Base-by-base conservation (phyloP, 2,797 vertebrate species). In the Sebastolobus alascanus region DNA sequence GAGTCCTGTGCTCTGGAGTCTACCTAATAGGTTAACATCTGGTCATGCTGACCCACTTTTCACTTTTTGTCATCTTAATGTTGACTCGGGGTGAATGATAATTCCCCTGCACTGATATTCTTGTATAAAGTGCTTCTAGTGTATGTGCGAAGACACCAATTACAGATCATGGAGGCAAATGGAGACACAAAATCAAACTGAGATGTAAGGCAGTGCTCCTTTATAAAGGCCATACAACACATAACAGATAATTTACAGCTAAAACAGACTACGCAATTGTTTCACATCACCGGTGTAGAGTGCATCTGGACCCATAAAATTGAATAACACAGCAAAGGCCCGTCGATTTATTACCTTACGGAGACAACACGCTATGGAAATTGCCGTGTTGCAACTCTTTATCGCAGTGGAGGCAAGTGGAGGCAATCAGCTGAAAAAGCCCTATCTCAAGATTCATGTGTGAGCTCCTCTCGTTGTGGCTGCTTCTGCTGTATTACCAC, bases 1-100 rank as follows among this genome's bases (percentile, higher is more conserved):
- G 84, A 73, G 79, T 90, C 69, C 82, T 91, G 68, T 68, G 40
- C 67, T 83, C 65, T 43, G 50, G 54, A 86, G 77, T 90, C 85
- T 77, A 60, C 68, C 77, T 77, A 82, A 66, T 71, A 73, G 58
- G 38, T 50, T 68, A 83, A 87, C 87, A 89, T 90, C 85, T 91
- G 84, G 75, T 90, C 85, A 83, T 9, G 37, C 61, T 90, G 87
- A 91, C 87, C 86, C 73, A 86, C 75, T 71, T 78, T 79, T 92
- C 77, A 80, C 27, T 55, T 87, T 84, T 70, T 86, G 68, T 75
- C 82, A 82, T 79, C 68, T 78, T 84, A 76, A 79, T 68, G 70
- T 80, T 43, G 65, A 8, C 79, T 89, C 40, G 9, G 40, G 54
- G 67, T 82, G 69, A 77, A 79, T 77, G 58, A 82, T 77, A 14